Base-by-base conservation (phyloP, 2,797 vertebrate species). In the Sebastes variabilis region DNA sequence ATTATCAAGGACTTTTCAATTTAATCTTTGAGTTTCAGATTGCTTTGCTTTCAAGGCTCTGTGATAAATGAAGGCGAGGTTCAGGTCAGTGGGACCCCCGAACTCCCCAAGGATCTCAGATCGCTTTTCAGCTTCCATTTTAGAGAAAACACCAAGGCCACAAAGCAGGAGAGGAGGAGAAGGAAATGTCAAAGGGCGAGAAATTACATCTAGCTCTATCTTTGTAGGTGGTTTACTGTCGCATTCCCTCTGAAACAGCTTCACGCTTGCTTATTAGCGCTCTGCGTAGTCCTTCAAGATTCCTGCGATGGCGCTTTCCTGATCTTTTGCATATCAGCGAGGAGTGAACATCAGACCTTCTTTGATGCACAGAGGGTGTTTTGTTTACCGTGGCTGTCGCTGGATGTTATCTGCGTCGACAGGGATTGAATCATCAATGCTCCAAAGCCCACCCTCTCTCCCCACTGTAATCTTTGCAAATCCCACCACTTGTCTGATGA, bases 401-500 rank as follows among this genome's bases (percentile, higher is more conserved):
- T 59, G 68, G 77, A 68, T 86, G 73, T 84, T 93, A 85, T 90
- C 85, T 75, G 74, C 84, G 61, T 8, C 79, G 71, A 82, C 80
- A 61, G 78, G 64, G 79, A 86, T 80, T 85, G 86, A 91, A 80
- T 86, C 75, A 85, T 86, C 87, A 55, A 27, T 72, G 77, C 81
- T 77, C 75, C 64, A 61, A 82, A 81, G 84, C 79, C 85, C 87
- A 75, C 82, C 77, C 75, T 85, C 67, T 77, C 83, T 68, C 56
- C 62, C 70, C 14, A 10, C 77, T 80, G 84, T 91, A 91, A 90
- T 91, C 92, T 92, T 83, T 88, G 69, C 72, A 91, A 92, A 92
- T 92, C 89, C 87, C 89, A 87, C 77, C 89, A 89, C 83, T 93
- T 77, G 87, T 84, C 66, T 85, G 89, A 93, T 92, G 80, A 92